These are phyloP conservation scores for Neelides folsomi DNA, from an alignment of 2,888 invertebrate genomes.

Conservation along the genomic window DNA sequence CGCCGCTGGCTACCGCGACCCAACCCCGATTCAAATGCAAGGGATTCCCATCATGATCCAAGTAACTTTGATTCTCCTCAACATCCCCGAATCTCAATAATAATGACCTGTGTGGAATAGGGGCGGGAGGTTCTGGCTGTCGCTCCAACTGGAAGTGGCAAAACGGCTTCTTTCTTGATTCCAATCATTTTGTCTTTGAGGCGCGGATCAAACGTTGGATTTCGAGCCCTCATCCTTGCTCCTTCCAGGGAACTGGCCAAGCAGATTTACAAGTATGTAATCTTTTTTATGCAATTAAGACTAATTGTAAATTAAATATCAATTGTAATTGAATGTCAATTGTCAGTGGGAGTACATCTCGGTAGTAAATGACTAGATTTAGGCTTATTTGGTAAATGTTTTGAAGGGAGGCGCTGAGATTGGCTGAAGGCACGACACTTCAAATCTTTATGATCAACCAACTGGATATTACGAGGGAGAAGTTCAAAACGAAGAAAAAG, in stretches of 20 bases:
- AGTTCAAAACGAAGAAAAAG: slow-evolving; percentile 60
- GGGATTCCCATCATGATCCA: slow-evolving; percentile 75
- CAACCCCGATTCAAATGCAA: slow-evolving; percentile 87
- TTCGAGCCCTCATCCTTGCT: slow-evolving; percentile 73
- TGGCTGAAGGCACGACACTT: slow-evolving; percentile 61
- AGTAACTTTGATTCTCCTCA: slow-evolving; percentile 39
- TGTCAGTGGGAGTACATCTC: no score
- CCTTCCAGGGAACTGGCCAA: slow-evolving; percentile 89
- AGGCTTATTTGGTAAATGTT: no score
- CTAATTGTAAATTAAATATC: no score
- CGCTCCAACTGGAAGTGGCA: slow-evolving; percentile 95
- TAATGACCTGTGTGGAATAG: slow-evolving; percentile 38
- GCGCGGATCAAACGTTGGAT: slow-evolving; percentile 56
- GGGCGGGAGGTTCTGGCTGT: slow-evolving; percentile 75
- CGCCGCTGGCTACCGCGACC: slow-evolving; percentile 55
- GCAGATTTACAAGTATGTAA: slow-evolving; percentile 53
- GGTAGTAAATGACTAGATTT: no score
- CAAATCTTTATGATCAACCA: slow-evolving; percentile 66
- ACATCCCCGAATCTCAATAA: not conserved
- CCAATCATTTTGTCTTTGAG: slow-evolving; percentile 69
- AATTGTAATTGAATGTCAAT: no score
- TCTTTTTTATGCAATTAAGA: not conserved
- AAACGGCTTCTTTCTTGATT: slow-evolving; percentile 85
- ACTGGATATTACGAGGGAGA: slow-evolving; percentile 52
- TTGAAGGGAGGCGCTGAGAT: slow-evolving; percentile 53